Evolutionary conservation across 2,888 invertebrate genomes (phyloP), one percentile per base, ranked within the genome.

Genomic region (Limnephilus marmoratus): DNA sequence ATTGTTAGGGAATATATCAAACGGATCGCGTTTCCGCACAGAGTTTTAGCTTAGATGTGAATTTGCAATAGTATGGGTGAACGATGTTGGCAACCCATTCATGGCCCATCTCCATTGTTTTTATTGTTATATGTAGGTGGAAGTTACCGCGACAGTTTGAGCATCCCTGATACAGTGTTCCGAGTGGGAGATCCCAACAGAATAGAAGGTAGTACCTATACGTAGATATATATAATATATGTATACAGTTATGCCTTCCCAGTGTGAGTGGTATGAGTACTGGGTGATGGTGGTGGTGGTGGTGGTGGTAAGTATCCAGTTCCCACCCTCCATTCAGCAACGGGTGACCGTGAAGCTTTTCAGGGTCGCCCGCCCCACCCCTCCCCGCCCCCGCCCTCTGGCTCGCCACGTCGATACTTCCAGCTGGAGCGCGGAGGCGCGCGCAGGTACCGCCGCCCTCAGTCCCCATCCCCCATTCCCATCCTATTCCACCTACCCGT

Each of bases 311-410:
- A 18, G 31, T 34, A 15, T 31, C 82, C 82, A 34, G 31, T 24
- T n/a, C 68, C 88, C 53, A 45, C 49, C 53, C n/a, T 29, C 88
- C 68, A 53, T 53, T 53, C 53, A 53, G 68, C 9, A 13, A 24
- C 88, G 88, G 88, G 88, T 88, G 88, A 88, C 88, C 88, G 88
- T 88, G 88, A 88, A 88, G 88, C 29, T 53, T 68, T 88, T 88
- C 88, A 88, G 88, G 88, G 88, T 29, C 53, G 88, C 31, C 29
- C 68, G 9, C 34, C 68, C n/a, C 24, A 5, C n/a, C 68, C 68
- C 18, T 1, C 45, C n/a, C 12, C 45, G 5, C 45, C 86, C 45
- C 29, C 11, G 24, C 85, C 34, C 34, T 2, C 34, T 12, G 68
- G 9, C 68, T 68, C 9, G n/a, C 15, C 88, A 53, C 88, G 88